phyloP scores from a whole-genome alignment of 2,113 vertebrate genomes.

The Mystacornis crossleyi region DNA sequence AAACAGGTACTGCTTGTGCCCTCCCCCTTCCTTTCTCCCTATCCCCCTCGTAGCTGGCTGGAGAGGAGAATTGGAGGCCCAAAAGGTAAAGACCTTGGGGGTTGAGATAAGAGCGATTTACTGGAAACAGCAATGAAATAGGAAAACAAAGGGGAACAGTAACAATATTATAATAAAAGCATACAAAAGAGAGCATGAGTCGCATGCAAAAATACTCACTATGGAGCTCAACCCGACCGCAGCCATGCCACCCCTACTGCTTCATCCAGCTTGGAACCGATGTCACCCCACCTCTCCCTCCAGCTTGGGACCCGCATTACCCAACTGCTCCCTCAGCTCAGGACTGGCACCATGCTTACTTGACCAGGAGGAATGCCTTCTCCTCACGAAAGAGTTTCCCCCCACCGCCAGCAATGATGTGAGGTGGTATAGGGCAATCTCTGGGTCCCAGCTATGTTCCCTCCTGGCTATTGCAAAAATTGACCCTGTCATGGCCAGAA shows the following conservation, averaged over 20 bases:
- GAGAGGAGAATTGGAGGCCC: background rate
- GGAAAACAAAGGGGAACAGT: background rate
- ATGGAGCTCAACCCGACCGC: fast-evolving
- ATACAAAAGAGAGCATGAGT: background rate
- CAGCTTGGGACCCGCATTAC: background rate
- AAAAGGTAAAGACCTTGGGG: background rate
- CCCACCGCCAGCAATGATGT: too few relatives aligned
- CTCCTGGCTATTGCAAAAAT: background rate
- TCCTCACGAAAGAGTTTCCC: background rate
- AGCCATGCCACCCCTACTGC: background rate
- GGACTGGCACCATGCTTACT: fast-evolving
- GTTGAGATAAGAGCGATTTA: background rate
- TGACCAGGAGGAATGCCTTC: background rate
- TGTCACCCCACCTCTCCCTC: background rate
- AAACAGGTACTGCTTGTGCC: fast-evolving
- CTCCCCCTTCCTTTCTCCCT: background rate
- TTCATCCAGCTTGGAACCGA: background rate
- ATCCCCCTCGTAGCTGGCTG: background rate
- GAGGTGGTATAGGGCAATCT: background rate
- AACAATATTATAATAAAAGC: background rate
- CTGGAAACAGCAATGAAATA: background rate
- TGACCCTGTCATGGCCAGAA: background rate
- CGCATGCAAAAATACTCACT: background rate
- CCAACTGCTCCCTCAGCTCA: background rate
- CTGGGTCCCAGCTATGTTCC: background rate